Conservation (phyloP, 2,888 invertebrate species). For the Chorisops tibialis region DNA sequence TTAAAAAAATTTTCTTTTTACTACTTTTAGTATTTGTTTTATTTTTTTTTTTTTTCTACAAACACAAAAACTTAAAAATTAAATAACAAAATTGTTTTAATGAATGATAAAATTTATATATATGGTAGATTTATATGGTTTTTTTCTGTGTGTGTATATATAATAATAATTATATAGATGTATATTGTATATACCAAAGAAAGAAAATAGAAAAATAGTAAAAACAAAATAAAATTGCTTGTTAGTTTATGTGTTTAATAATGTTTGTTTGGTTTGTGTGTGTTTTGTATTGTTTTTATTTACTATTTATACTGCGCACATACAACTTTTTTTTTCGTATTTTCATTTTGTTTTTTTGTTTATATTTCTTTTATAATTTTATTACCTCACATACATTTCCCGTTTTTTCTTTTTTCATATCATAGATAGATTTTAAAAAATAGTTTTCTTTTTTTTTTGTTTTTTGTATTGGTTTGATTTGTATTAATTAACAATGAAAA, state of each 20-base stretch:
- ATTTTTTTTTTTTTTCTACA: constrained; percentile 21
- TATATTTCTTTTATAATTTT: no score
- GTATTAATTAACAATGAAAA: no score
- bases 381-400: no score
- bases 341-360: no score
- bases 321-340: no score
- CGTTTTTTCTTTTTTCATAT: no score
- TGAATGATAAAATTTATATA: constrained; percentile 17
- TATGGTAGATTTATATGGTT: constrained; percentile 11
- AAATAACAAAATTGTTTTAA: constrained; percentile 25
- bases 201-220: constrained; percentile 4
- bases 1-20: constrained; percentile 11
- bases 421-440: no score
- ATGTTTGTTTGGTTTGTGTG: no score
- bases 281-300: no score
- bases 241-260: neutral
- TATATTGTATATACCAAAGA: constrained; percentile 1
- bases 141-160: neutral
- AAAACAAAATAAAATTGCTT: constrained; percentile 1
- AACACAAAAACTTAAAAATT: constrained; percentile 27
- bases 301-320: no score
- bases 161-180: constrained; percentile 7
- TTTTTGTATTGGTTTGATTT: no score
- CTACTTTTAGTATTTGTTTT: constrained; percentile 21
- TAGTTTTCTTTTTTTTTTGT: no score